Base-by-base conservation (phyloP, 2,113 vertebrate genomes). In the Cyanistes caeruleus region DNA sequence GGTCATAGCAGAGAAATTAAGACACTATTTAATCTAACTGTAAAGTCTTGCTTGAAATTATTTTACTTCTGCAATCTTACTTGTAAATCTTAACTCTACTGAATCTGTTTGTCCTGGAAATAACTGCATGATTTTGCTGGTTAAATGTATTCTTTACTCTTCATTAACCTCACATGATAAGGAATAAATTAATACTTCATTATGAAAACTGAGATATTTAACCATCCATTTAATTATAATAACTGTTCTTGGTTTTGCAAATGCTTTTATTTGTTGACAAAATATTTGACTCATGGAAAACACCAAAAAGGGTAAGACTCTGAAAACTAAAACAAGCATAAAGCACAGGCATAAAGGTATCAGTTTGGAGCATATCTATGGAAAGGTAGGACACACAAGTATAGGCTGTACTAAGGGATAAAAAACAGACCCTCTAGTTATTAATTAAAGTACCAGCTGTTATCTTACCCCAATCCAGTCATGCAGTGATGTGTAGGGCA, bases 401-500 rank as follows among this genome's bases (percentile, higher is more conserved):
- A 67, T 33, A 65, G 35, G 24, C 23, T 74, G 16, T 12, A 73
- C 52, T 78, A 63, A 76, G 17, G 30, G 23, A 76, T 53, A 76
- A 81, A 89, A 90, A 49, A 0, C 10, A 74, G 44, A 88, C 28
- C 41, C 44, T 78, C 23, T 12, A 89, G 52, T 33, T 93, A 74
- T 73, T 68, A 78, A 48, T 51, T 44, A 37, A 79, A 94, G 37
- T 11, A 48, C 37, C 60, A 79, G 35, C 77, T 91, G 87, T 95
- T 67, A 28, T 74, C 97, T 98, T 98, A 99, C 99, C 98, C 98
- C 94, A 96, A 97, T 95, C 99, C 98, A 97, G 95, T 96, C 91
- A 76, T 97, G 97, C 85, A 99, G 94, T 52, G 99, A 98, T 0
- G 99, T 99, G 93, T 99, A 99, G 5, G 98, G 99, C 94, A 99